Evolutionary conservation across 2,113 vertebrate species (phyloP), one percentile per base, ranked within the genome.

Genomic region (Daphoenositta chrysoptera): DNA sequence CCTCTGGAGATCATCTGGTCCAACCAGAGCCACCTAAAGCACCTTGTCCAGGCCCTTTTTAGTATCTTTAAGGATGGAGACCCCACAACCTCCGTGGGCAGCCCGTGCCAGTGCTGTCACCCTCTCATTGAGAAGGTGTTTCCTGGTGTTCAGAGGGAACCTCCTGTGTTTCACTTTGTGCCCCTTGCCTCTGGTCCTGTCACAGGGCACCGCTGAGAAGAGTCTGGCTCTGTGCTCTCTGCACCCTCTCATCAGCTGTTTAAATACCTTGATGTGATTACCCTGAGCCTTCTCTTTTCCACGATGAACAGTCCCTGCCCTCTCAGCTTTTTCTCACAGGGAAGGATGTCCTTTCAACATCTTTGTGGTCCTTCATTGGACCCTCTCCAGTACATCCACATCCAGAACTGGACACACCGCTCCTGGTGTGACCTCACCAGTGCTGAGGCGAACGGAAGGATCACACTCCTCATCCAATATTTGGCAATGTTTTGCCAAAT

Each of bases 1-100:
- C 4, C 12, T 68, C 33, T 68, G 48, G 27, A 72, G 9, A 15
- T 28, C 11, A 60, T n/a, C 26, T 72, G 17, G 7, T 68, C 44
- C 19, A 37, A 27, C 3, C 2, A 63, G 22, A 16, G 19, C 2
- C 2, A 33, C 21, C 31, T 33, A 68, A 35, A 71, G 24, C 11
- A 11, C 0, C 3, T 57, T 63, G 6, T 30, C 27, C 22, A 63
- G 19, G 7, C 1, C 15, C 8, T 47, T 75, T 75, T 44, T 53
- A n/a, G 11, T 61, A 13, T 26, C 18, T 39, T 27, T n/a, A 33
- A 33, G 27, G 15, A 30, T 23, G n/a, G 53, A 51, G 21, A 76
- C 2, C 21, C 1, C 2, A 10, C 40, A 79, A 15, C 5, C 3
- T 51, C 7, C 5, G 11, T 26, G 30, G 51, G 23, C 5, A 70